These are phyloP conservation scores for Ylistrum balloti DNA, from an alignment of 1,140 invertebrate species.

Conservation along the genomic window DNA sequence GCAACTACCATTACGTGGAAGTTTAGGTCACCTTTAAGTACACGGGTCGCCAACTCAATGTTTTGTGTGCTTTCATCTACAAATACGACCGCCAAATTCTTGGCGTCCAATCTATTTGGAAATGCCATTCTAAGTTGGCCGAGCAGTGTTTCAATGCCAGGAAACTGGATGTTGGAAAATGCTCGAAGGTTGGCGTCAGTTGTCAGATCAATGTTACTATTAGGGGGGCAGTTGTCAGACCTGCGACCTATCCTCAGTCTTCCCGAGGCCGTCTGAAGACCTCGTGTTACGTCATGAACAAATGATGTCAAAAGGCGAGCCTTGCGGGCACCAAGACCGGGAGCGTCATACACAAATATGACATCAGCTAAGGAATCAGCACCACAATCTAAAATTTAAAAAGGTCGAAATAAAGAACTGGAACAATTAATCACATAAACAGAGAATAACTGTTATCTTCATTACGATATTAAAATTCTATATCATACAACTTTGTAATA, in stretches of 20 bases:
- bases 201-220: conserved; percentile 60
- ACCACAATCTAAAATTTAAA: conserved; percentile 62
- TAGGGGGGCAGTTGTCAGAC: conserved; percentile 63
- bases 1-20: conserved; percentile 64
- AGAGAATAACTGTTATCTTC: no score
- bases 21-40: conserved; percentile 58
- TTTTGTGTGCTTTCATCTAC: conserved; percentile 65
- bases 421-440: no score
- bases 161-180: conserved; percentile 61
- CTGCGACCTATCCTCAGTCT: conserved; percentile 61
- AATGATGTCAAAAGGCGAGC: conserved; percentile 63
- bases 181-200: conserved; percentile 48
- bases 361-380: conserved; percentile 61
- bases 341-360: conserved; percentile 66
- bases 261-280: conserved; percentile 56
- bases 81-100: conserved; percentile 67
- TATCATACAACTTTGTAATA: no score
- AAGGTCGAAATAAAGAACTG: not conserved
- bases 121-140: conserved; percentile 54
- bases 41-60: conserved; percentile 58
- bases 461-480: no score
- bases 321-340: conserved; percentile 63
- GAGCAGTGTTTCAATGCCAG: conserved; percentile 60
- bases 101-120: conserved; percentile 55
- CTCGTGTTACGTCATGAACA: conserved; percentile 59